Base-by-base conservation (phyloP, 1,140 invertebrate species). In the Leptinotarsa undecemlineata region DNA sequence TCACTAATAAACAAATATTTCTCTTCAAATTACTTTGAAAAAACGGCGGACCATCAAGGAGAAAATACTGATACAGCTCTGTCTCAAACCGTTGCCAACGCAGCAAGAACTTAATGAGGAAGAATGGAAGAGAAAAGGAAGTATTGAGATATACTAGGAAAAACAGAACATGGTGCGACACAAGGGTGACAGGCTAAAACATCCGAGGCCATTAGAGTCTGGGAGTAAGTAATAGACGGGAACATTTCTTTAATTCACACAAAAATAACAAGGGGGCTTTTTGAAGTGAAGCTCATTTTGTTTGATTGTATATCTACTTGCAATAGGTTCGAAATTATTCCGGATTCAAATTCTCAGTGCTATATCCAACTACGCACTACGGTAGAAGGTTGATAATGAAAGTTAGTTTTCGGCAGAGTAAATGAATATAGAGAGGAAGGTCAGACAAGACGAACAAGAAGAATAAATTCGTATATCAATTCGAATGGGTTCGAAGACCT, bases 81-180 rank as follows among this genome's bases (percentile, higher is more conserved):
- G 69, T 71, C 66, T 47, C 69, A 21, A 26, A 51, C 8, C 69
- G 17, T 26, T 51, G 60, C 20, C 74, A 71, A 73, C 69, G 60
- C 69, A 62, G 57, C 69, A 74, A 57, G 69, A 67, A 79, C 74
- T 77, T 79, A 79, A 79, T 79, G 78, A 77, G 78, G 77, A 77
- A 68, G 69, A 79, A 79, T 79, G 78, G 72, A 72, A 62, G 72
- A 79, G 75, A 68, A 73, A 68, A 73, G 78, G 76, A 79, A 79
- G 78, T 77, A 77, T 79, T 79, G 75, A 79, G 78, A 79, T 77
- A 79, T 75, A 79, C 48, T 77, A 75, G 76, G 78, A 79, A 79
- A 77, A 77, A 75, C 71, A 74, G 74, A 79, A 77, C 76, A 75
- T 61, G 48, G 69, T 73, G 67, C 73, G 67, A 79, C 78, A 76